Conservation (phyloP, 2,113 vertebrate species). For the Pituophis catenifer region DNA sequence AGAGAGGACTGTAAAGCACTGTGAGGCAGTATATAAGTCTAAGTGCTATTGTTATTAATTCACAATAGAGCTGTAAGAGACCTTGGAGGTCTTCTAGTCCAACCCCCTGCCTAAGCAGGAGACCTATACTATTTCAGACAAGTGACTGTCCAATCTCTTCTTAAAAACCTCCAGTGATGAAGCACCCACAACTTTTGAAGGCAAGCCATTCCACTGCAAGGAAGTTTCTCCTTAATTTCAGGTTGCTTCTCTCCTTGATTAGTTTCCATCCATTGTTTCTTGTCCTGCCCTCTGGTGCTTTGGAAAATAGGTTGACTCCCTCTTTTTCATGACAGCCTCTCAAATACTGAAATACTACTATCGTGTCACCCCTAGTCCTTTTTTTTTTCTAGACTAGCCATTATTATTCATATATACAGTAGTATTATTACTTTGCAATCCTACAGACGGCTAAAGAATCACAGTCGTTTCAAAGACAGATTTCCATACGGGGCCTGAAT, state of each 20-base stretch:
- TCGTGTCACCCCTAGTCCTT: background rate
- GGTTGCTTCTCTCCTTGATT: background rate
- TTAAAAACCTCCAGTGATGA: background rate
- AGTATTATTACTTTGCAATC: background rate
- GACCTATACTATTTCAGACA: background rate
- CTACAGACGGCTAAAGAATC: background rate
- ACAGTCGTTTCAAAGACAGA: background rate
- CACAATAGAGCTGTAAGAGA: background rate
- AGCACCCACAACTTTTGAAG: background rate
- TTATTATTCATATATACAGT: background rate
- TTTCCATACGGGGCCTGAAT: constrained; percentile 17
- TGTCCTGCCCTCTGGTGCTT: background rate
- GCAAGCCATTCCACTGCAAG: background rate
- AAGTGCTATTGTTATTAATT: background rate
- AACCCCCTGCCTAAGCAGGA: background rate
- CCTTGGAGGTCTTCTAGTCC: background rate
- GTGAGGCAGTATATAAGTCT: no score
- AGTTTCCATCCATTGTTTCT: background rate
- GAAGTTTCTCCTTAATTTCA: background rate
- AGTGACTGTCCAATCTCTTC: background rate
- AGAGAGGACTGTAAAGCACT: no score
- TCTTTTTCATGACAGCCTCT: background rate
- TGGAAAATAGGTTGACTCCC: background rate
- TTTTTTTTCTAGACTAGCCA: background rate
- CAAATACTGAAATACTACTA: background rate